Base-by-base conservation (phyloP, 2,797 vertebrate species). In the Knipowitschia caucasica region DNA sequence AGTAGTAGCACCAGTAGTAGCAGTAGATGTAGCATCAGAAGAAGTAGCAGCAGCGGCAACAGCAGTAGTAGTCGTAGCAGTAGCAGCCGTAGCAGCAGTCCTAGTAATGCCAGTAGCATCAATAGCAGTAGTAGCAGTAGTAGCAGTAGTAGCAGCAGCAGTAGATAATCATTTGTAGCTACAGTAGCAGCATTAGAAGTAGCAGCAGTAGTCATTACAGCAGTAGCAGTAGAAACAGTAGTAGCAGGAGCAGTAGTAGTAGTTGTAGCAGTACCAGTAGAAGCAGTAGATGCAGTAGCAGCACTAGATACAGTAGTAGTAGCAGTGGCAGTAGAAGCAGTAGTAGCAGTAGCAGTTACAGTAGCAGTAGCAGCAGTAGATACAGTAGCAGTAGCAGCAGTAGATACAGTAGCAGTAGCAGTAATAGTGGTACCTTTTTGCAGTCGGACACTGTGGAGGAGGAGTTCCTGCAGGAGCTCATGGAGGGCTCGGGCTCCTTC, bases 391-490 rank as follows among this genome's bases (percentile, higher is more conserved):
- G 21, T 18, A 27, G 15, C 2, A 29, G 25, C 3, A 27, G 7
- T 2, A 45, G 25, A 10, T 21, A 14, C 1, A 44, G 24, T 30
- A 12, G 15, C 14, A 18, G 10, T 11, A n/a, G 6, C 3, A 25
- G 40, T 43, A 25, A 5, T 18, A 18, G 17, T 38, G 58, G 62
- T 44, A 87, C 94, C 93, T 94, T 95, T 67, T 98, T 98, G 78
- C 86, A 84, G 65, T 91, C 94, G 4, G 96, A 98, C 59, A 93
- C 91, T 0, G 92, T 96, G 85, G 93, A 95, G 82, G 94, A 93
- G 7, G 95, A 98, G 69, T 95, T 97, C 64, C 93, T 88, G 80
- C 94, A 95, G 63, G 95, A 98, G 67, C 92, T 91, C 2, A 95
- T 86, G 0, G 93, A 94, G 0, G 92, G 90, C 20, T 97, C 95